Conservation (phyloP, 2,113 vertebrate genomes). For the Amphiprion ocellaris region DNA sequence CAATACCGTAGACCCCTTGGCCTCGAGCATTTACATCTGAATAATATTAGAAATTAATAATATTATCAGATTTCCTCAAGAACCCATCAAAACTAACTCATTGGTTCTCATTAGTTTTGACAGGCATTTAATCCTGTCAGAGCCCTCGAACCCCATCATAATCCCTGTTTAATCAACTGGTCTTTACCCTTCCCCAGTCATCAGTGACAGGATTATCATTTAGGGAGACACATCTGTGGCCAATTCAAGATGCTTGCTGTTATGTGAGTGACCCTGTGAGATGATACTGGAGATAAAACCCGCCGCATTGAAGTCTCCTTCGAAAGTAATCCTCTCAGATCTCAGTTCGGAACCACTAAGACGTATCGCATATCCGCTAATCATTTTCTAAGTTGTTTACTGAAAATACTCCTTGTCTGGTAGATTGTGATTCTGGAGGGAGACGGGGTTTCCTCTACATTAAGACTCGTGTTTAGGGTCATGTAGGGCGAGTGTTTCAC, state of each 20-base stretch:
- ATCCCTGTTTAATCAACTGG: conserved; percentile 70
- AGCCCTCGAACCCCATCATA: conserved; percentile 39
- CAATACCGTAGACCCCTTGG: neutral
- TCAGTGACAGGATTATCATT: conserved; percentile 75
- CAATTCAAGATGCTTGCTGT: conserved; percentile 69
- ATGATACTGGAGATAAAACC: conserved; percentile 76
- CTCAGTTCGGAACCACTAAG: conserved; percentile 54
- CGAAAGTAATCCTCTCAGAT: conserved; percentile 65
- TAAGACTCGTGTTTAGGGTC: conserved; percentile 34
- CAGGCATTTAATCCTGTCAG: conserved; percentile 69
- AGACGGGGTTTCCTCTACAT: conserved; percentile 20
- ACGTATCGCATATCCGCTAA: conserved; percentile 70
- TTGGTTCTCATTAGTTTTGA: conserved; percentile 65
- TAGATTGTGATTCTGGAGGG: conserved; percentile 34
- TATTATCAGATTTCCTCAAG: conserved; percentile 4
- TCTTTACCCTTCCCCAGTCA: conserved; percentile 64
- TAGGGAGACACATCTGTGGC: conserved; percentile 75
- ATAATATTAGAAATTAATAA: conserved; percentile 24
- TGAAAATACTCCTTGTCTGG: conserved; percentile 58
- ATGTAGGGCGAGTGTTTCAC: conserved; percentile 21
- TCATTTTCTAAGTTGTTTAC: conserved; percentile 75
- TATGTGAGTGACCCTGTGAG: conserved; percentile 66
- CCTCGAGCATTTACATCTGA: conserved; percentile 37
- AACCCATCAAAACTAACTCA: neutral
- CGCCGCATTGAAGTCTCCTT: conserved; percentile 57